Evolutionary conservation across 2,797 vertebrate species (phyloP).

Genomic region (Agapornis canus): DNA sequence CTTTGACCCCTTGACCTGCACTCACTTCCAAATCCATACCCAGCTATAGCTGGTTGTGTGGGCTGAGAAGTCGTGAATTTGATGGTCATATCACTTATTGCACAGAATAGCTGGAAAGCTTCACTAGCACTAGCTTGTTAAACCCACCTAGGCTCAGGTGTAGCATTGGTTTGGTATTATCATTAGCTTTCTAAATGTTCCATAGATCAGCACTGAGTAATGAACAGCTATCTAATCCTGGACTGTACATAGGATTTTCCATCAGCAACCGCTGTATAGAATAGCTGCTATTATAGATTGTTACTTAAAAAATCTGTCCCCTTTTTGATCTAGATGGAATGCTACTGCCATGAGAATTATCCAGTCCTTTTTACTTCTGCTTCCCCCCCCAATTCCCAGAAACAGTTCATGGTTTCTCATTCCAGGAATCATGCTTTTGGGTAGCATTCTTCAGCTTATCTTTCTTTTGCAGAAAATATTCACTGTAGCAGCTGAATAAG

Average conservation of each 20-base stretch:
- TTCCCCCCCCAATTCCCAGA: background rate
- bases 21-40: background rate
- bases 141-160: background rate
- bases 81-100: rapidly evolving
- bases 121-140: background rate
- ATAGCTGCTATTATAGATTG: background rate
- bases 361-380: background rate
- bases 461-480: conserved; percentile 40
- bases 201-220: background rate
- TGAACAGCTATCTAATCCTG: background rate
- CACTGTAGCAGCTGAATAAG: conserved; percentile 43
- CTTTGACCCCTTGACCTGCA: background rate
- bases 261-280: background rate
- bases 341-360: background rate
- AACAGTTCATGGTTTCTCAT: background rate
- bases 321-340: background rate
- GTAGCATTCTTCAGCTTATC: conserved; percentile 15
- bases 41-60: background rate
- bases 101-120: background rate
- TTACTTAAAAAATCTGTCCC: background rate
- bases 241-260: background rate
- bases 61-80: background rate
- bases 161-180: background rate
- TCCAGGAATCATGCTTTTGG: conserved; percentile 17
- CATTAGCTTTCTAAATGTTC: background rate